phyloP scores from a whole-genome alignment of 2,888 invertebrate genomes.

The Drosophila flavopinicola region DNA sequence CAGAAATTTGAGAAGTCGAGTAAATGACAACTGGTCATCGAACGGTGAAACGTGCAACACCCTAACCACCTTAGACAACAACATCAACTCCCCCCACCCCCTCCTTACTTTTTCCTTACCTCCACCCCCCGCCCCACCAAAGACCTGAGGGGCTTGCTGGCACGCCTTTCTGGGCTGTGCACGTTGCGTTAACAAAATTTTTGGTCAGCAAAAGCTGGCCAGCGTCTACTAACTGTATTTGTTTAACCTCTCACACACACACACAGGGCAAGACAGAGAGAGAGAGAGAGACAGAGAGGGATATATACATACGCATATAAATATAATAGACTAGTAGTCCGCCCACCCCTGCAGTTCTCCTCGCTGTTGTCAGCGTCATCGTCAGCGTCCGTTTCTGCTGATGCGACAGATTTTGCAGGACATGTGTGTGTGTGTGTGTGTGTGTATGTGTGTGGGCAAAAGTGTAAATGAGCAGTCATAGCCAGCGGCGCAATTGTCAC shows the following conservation, averaged over 20 bases:
- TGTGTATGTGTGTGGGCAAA: slow-evolving; percentile 27
- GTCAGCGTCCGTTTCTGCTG: slow-evolving; percentile 57
- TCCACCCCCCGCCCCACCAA: not conserved
- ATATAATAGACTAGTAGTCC: slow-evolving; percentile 48
- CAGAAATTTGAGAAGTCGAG: slow-evolving; percentile 12
- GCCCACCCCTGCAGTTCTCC: not conserved
- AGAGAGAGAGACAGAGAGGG: not conserved
- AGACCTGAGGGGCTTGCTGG: slow-evolving; percentile 8
- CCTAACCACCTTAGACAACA: not conserved
- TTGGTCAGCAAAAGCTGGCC: slow-evolving; percentile 53
- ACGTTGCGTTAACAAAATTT: slow-evolving; percentile 45
- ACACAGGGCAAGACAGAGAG: not conserved
- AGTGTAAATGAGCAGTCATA: slow-evolving; percentile 79
- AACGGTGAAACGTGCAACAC: slow-evolving; percentile 57
- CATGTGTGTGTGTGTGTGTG: slow-evolving; percentile 35
- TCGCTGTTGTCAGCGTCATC: slow-evolving; percentile 4
- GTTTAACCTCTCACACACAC: slow-evolving; percentile 51
- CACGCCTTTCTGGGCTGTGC: slow-evolving; percentile 18
- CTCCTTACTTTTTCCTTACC: no score
- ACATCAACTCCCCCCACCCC: not conserved
- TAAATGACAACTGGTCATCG: slow-evolving; percentile 64
- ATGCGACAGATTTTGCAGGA: slow-evolving; percentile 70
- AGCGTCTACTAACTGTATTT: slow-evolving; percentile 65
- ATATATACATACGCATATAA: slow-evolving; percentile 33
- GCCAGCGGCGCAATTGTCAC: slow-evolving; percentile 74